Percentiles rank a stretch among this genome's conserved stretches.
phyloP scores from a whole-genome alignment of 1,140 invertebrate genomes.

The Protaetia brevitarsis region DNA sequence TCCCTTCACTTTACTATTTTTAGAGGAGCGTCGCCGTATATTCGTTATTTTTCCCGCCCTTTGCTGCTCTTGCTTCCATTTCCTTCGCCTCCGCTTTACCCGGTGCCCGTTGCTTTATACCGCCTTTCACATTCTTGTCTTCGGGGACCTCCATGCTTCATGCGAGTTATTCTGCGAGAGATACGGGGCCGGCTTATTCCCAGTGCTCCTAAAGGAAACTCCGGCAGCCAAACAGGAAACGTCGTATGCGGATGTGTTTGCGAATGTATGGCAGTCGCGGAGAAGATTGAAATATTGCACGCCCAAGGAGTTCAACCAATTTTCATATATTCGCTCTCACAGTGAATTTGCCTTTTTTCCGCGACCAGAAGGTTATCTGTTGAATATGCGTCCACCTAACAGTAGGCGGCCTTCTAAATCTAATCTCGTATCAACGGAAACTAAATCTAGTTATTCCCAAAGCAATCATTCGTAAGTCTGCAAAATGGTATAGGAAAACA shows the following conservation, averaged over 20 bases:
- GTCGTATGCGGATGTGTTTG: slow-evolving; percentile 32
- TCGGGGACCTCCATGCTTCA: slow-evolving; percentile 45
- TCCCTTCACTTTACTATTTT: slow-evolving; percentile 33
- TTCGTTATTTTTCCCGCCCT: slow-evolving; percentile 38
- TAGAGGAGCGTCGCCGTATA: slow-evolving; percentile 33
- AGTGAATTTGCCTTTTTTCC: slow-evolving; percentile 17
- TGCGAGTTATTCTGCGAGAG: slow-evolving; percentile 38
- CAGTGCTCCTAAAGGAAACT: slow-evolving; percentile 33
- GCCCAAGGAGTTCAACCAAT: slow-evolving; percentile 47
- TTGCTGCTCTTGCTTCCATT: neutral
- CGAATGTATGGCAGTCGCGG: slow-evolving; percentile 35
- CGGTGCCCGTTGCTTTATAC: slow-evolving; percentile 36
- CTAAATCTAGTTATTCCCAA: no score
- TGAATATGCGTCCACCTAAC: neutral
- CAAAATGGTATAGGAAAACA: no score
- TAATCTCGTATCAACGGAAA: no score
- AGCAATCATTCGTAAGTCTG: no score
- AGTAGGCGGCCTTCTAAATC: neutral
- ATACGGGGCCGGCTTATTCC: slow-evolving; percentile 41
- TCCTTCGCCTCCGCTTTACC: slow-evolving; percentile 9
- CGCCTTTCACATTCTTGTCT: slow-evolving; percentile 45
- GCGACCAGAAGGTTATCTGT: neutral
- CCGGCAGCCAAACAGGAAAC: slow-evolving; percentile 44
- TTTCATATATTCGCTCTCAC: slow-evolving; percentile 44
- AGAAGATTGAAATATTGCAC: slow-evolving; percentile 47